Percentiles rank a stretch among this genome's conserved stretches.
These are phyloP conservation scores for Pachyramphus minor DNA, from an alignment of 2,113 vertebrate genomes.

Conservation along the genomic window DNA sequence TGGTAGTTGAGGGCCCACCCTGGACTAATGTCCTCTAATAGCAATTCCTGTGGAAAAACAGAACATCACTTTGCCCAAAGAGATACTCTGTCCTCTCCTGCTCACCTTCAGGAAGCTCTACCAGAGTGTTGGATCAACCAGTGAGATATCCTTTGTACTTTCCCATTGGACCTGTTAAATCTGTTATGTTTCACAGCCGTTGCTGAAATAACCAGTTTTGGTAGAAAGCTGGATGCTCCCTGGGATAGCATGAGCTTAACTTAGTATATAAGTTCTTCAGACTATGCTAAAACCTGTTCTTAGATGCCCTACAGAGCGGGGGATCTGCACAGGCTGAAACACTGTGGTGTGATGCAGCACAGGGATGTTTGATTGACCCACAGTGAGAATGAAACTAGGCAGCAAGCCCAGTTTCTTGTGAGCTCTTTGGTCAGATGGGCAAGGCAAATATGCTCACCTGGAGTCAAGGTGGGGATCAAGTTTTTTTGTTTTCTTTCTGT, in stretches of 20 bases:
- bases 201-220: background rate
- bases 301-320: background rate
- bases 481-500: background rate
- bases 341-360: background rate
- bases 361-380: rapidly evolving
- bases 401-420: background rate
- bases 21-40: background rate
- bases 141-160: background rate
- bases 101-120: background rate
- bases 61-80: background rate
- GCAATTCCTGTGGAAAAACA: background rate
- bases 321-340: background rate
- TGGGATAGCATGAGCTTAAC: background rate
- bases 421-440: background rate
- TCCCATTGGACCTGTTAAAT: background rate
- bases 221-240: background rate
- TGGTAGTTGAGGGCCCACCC: background rate
- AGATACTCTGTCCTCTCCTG: background rate
- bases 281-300: background rate
- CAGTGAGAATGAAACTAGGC: background rate
- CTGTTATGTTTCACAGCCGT: background rate
- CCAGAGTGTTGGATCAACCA: background rate
- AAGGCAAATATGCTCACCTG: background rate
- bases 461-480: background rate
- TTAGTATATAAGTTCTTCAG: background rate